phyloP scores from a whole-genome alignment of 2,113 vertebrate species.

The Craseonycteris thonglongyai region DNA sequence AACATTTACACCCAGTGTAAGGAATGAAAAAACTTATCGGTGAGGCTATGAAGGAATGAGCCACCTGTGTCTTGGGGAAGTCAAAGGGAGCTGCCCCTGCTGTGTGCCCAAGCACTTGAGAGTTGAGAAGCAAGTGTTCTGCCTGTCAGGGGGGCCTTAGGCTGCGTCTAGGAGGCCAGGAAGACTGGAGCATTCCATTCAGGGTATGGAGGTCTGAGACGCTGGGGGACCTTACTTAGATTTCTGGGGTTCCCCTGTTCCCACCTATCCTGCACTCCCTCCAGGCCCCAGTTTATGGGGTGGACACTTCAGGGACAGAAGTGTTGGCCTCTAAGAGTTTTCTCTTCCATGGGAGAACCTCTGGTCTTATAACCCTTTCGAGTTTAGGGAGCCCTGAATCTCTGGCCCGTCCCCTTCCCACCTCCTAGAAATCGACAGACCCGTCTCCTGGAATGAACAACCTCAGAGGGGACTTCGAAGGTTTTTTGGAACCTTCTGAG shows the following conservation, averaged over 20 bases:
- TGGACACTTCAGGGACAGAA: neutral
- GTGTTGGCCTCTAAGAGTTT: neutral
- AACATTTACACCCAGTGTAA: no score
- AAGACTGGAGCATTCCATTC: neutral
- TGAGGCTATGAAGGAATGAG: neutral
- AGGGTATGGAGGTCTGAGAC: neutral
- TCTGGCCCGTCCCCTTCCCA: neutral
- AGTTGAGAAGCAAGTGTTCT: neutral
- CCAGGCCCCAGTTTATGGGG: neutral
- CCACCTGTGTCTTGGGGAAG: neutral
- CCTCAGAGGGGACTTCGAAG: neutral
- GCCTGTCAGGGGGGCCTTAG: neutral
- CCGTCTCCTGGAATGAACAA: rapidly evolving
- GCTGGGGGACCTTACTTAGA: rapidly evolving
- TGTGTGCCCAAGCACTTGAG: rapidly evolving
- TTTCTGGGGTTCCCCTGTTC: neutral
- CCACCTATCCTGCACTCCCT: neutral
- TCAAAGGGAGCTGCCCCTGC: neutral
- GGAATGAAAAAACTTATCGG: neutral
- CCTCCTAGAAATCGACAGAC: neutral
- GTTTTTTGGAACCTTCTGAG: neutral
- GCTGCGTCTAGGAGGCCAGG: neutral
- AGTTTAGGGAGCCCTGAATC: neutral
- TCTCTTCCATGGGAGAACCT: neutral
- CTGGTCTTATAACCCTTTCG: neutral